These are phyloP conservation scores for Tortrix viridana DNA, from an alignment of 2,888 invertebrate species.

Conservation along the genomic window DNA sequence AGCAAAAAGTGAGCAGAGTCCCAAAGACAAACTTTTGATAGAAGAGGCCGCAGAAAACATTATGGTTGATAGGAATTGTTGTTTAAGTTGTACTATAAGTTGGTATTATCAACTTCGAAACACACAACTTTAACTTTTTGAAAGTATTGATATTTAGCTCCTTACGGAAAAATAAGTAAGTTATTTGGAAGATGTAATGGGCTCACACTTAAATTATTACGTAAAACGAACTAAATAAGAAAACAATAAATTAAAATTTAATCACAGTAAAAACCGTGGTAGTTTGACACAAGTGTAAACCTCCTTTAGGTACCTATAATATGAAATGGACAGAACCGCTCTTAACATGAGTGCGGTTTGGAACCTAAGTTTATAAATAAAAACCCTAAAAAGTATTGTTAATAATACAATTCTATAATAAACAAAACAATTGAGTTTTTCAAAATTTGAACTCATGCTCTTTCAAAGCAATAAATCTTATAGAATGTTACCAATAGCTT, in stretches of 20 bases:
- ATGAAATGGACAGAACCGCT: no score
- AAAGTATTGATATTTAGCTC: no score
- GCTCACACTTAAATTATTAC: neutral
- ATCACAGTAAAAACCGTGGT: neutral
- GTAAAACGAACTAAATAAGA: neutral
- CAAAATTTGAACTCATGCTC: neutral
- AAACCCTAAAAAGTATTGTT: no score
- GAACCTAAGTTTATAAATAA: no score
- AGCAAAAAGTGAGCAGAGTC: conserved; percentile 19
- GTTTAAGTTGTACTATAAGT: neutral
- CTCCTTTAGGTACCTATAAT: no score
- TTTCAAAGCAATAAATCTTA: neutral
- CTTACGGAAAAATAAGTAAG: no score
- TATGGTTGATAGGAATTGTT: neutral
- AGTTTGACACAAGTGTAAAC: no score
- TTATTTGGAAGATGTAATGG: neutral
- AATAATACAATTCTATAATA: no score
- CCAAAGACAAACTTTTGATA: conserved; percentile 33
- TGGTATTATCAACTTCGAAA: neutral
- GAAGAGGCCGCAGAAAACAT: conserved; percentile 14
- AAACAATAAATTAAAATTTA: neutral
- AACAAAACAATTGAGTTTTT: neutral
- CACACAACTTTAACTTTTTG: no score
- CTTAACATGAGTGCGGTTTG: no score
- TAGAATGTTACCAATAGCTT: conserved; percentile 7